Evolutionary conservation across 2,888 invertebrate species (phyloP).

Genomic region (Acrocera orbiculus): DNA sequence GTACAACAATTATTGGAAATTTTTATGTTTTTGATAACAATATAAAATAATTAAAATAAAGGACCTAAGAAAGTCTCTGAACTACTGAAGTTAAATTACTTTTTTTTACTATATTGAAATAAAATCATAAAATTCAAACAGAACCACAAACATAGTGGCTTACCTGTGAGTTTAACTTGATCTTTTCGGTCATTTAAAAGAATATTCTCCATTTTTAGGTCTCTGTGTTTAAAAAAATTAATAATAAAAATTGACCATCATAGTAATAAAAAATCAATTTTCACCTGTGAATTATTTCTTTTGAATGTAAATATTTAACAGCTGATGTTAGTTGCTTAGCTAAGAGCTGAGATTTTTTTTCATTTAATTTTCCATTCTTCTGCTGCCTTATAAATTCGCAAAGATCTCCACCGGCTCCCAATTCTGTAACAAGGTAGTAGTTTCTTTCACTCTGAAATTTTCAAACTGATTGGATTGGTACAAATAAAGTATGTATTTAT

Average conservation of each 20-base stretch:
- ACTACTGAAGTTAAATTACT: no score
- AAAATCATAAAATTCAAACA: no score
- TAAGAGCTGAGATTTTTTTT: constrained; percentile 37
- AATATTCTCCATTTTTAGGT: constrained; percentile 65
- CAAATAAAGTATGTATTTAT: no score
- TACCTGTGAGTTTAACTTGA: constrained; percentile 54
- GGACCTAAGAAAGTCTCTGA: no score
- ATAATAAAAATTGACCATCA: neutral
- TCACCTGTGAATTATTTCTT: constrained; percentile 51
- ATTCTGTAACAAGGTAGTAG: constrained; percentile 56
- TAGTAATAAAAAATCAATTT: constrained; percentile 10
- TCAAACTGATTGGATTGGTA: neutral
- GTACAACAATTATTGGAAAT: no score
- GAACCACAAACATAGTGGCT: no score
- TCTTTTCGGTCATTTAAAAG: constrained; percentile 49
- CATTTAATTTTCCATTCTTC: constrained; percentile 37
- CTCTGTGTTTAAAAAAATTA: constrained; percentile 33
- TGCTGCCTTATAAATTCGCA: constrained; percentile 45
- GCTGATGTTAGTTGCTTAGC: constrained; percentile 50
- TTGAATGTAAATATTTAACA: constrained; percentile 46
- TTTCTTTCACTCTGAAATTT: constrained; percentile 42
- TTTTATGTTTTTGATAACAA: neutral
- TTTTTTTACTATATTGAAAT: no score
- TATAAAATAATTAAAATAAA: neutral
- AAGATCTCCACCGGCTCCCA: constrained; percentile 53